phyloP scores from a whole-genome alignment of 2,888 invertebrate species.

The Tortricodes alternella region DNA sequence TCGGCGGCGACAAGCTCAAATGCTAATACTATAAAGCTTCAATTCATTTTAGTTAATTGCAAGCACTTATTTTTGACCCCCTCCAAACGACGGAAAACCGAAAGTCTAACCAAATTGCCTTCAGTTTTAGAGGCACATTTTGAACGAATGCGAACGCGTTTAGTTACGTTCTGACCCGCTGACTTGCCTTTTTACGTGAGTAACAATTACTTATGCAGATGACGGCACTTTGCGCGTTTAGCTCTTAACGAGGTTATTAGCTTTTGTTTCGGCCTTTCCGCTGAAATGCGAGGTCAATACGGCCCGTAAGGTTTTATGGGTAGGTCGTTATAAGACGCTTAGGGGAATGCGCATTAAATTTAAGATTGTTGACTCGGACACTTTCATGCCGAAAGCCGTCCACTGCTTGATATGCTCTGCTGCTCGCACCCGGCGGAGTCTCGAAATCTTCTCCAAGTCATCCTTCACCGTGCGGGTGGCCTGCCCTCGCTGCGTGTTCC shows the following conservation, averaged over 20 bases:
- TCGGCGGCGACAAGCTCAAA: conserved; percentile 56
- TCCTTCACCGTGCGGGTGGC: too few relatives aligned
- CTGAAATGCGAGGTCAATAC: conserved; percentile 44
- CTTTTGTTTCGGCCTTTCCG: conserved; percentile 43
- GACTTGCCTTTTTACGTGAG: conserved; percentile 39
- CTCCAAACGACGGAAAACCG: conserved; percentile 21
- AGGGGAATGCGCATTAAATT: background rate
- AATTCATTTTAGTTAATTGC: conserved; percentile 68
- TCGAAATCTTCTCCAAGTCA: too few relatives aligned
- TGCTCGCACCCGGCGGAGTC: too few relatives aligned
- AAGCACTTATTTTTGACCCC: conserved; percentile 46
- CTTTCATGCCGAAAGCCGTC: too few relatives aligned
- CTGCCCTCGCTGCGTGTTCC: too few relatives aligned
- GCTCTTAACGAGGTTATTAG: conserved; percentile 46
- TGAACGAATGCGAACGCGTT: background rate
- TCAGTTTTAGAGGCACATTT: background rate
- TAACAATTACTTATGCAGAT: conserved; percentile 58
- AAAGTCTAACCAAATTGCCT: background rate
- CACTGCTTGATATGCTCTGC: too few relatives aligned
- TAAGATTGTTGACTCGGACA: background rate
- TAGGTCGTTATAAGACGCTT: conserved; percentile 2
- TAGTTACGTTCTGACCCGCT: conserved; percentile 9
- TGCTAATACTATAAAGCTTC: conserved; percentile 59
- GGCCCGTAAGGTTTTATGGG: conserved; percentile 23
- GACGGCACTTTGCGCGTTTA: conserved; percentile 43